Conservation (phyloP, 2,113 vertebrate species). For the Mystacornis crossleyi region DNA sequence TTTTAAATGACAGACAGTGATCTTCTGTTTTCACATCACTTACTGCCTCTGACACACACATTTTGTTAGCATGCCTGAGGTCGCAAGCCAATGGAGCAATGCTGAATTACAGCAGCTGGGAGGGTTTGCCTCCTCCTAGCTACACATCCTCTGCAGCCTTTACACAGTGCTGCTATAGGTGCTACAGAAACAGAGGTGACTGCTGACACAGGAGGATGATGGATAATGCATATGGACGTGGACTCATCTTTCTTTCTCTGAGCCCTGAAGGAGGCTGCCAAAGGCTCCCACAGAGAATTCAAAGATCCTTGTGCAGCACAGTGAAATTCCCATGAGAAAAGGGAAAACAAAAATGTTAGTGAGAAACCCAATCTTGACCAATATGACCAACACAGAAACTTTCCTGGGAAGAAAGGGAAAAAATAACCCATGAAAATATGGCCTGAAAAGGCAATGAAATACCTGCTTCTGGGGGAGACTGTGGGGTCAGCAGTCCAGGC, state of each 20-base stretch:
- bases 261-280: background rate
- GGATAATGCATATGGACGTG: background rate
- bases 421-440: background rate
- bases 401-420: background rate
- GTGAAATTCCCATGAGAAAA: background rate
- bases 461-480: background rate
- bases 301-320: background rate
- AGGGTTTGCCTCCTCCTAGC: background rate
- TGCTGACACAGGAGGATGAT: background rate
- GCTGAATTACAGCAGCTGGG: background rate
- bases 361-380: background rate
- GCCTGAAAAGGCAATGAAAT: background rate
- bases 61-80: background rate
- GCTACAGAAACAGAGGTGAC: background rate
- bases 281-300: background rate
- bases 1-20: background rate
- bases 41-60: background rate
- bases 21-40: background rate
- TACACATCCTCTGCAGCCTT: background rate
- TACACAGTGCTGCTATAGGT: background rate
- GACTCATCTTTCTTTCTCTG: background rate
- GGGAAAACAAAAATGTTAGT: accelerated
- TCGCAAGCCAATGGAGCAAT: background rate
- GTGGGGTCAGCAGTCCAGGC: background rate
- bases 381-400: background rate